phyloP scores from a whole-genome alignment of 2,888 invertebrate genomes.

The Nomada goodeniana region DNA sequence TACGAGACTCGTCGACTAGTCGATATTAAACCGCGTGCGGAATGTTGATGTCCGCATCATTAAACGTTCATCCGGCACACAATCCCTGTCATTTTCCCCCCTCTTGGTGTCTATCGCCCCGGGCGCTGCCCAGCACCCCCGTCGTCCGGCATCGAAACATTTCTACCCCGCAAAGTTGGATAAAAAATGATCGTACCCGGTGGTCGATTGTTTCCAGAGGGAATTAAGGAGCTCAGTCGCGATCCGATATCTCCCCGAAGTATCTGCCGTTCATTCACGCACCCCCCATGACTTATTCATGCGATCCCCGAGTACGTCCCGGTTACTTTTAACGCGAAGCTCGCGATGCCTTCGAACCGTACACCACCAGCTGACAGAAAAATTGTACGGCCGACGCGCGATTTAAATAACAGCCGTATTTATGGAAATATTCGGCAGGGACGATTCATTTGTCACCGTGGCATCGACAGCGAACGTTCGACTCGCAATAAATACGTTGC shows the following conservation, averaged over 20 bases:
- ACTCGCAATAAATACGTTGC: constrained; percentile 21
- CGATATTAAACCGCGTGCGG: constrained; percentile 62
- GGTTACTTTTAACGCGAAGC: not conserved
- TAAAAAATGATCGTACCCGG: constrained; percentile 28
- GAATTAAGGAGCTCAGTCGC: constrained; percentile 26
- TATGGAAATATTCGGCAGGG: not conserved
- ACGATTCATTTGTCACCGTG: constrained; percentile 14
- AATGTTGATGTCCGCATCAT: constrained; percentile 61
- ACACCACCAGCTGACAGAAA: not conserved
- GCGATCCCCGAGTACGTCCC: not conserved
- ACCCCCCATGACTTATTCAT: constrained; percentile 6
- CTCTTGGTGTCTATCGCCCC: constrained; percentile 9
- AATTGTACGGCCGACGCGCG: constrained; percentile 2
- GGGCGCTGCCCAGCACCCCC: constrained; percentile 5
- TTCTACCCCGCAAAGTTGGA: constrained; percentile 1
- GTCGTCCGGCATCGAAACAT: constrained; percentile 6
- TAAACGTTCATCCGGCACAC: constrained; percentile 43
- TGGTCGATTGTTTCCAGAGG: constrained; percentile 51
- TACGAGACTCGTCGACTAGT: constrained; percentile 56
- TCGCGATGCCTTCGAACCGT: not conserved
- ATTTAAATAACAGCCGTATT: not conserved
- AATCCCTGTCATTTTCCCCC: constrained; percentile 55
- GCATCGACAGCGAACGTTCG: not conserved
- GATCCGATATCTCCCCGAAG: not conserved
- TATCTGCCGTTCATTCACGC: not conserved